phyloP scores from a whole-genome alignment of 2,888 invertebrate genomes.

The Hedya salicella region DNA sequence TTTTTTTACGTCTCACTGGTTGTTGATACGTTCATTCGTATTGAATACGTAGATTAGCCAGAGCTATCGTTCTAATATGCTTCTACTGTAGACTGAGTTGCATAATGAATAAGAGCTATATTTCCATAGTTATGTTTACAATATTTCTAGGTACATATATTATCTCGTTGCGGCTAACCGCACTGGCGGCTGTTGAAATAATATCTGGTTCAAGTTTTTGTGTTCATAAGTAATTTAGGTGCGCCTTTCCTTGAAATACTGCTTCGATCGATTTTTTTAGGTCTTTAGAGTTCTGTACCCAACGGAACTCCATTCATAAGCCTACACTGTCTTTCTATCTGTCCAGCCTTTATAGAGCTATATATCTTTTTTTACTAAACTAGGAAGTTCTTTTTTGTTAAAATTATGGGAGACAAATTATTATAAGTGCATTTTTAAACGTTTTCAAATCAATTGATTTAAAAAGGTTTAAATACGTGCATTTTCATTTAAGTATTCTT shows the following conservation, averaged over 20 bases:
- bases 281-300: neutral
- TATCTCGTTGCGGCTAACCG: conserved; percentile 55
- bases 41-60: conserved; percentile 29
- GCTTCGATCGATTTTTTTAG: no score
- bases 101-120: conserved; percentile 1
- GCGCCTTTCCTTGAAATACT: conserved; percentile 6
- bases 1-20: conserved; percentile 31
- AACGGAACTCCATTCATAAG: no score
- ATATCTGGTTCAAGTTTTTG: conserved; percentile 28
- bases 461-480: no score
- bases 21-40: conserved; percentile 35
- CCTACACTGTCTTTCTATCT: no score
- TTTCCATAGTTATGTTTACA: neutral
- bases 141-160: conserved; percentile 1
- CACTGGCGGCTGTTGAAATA: conserved; percentile 44
- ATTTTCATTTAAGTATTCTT: no score
- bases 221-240: conserved; percentile 19
- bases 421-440: no score
- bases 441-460: no score
- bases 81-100: neutral
- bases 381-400: no score
- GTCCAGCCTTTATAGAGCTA: no score
- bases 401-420: no score
- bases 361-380: no score
- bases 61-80: conserved; percentile 9